These are phyloP conservation scores for Solea senegalensis DNA, from an alignment of 2,113 vertebrate species.

Conservation along the genomic window DNA sequence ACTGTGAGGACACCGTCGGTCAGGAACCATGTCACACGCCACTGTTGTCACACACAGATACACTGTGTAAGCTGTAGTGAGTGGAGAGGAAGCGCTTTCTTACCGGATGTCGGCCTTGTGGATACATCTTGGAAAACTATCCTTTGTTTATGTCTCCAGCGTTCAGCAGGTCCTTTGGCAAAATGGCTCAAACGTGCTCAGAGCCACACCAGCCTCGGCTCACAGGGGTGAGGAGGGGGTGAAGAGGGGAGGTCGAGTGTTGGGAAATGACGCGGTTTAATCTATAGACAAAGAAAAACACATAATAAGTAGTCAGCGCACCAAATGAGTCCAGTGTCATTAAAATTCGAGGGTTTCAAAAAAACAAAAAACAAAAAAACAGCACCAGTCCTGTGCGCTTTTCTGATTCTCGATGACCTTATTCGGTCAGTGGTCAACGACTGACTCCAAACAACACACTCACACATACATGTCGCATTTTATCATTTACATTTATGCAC, in stretches of 20 bases:
- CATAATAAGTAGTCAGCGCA: constrained; percentile 8
- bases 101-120: constrained; percentile 96
- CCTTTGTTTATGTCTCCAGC: constrained; percentile 79
- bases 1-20: background rate
- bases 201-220: constrained; percentile 63
- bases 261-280: constrained; percentile 67
- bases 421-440: constrained; percentile 57
- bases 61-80: constrained; percentile 35
- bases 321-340: constrained; percentile 5
- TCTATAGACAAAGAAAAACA: constrained; percentile 13
- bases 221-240: constrained; percentile 33
- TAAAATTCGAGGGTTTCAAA: background rate
- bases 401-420: constrained; percentile 63
- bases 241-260: constrained; percentile 51
- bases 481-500: constrained; percentile 19
- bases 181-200: constrained; percentile 70
- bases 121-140: constrained; percentile 89
- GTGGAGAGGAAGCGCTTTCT: constrained; percentile 73
- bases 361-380: constrained; percentile 1
- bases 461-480: background rate
- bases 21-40: constrained; percentile 42
- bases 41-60: constrained; percentile 19
- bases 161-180: constrained; percentile 65
- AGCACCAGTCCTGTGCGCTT: background rate
- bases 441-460: background rate